Conservation (phyloP, 2,888 invertebrate genomes). For the Lasiommata megera region DNA sequence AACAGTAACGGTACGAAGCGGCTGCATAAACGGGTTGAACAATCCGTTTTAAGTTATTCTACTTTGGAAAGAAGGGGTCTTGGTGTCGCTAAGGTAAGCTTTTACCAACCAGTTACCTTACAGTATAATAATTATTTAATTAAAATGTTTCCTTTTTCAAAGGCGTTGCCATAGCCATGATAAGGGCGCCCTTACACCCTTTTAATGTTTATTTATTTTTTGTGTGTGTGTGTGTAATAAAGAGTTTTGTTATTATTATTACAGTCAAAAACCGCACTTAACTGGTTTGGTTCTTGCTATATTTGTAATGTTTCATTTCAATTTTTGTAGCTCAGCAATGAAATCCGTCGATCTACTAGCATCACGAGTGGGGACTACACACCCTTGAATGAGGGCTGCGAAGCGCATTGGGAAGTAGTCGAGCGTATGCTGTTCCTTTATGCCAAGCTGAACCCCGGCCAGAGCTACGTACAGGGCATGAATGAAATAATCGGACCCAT, state of each 20-base stretch:
- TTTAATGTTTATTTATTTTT: no score
- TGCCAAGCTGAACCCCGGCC: slow-evolving; percentile 98
- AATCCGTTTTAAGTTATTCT: slow-evolving; percentile 91
- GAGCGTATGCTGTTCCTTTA: slow-evolving; percentile 98
- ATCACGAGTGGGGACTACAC: slow-evolving; percentile 84
- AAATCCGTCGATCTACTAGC: slow-evolving; percentile 83
- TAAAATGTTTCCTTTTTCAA: no score
- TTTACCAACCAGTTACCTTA: no score
- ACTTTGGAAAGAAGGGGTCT: slow-evolving; percentile 93
- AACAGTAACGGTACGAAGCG: slow-evolving; percentile 91
- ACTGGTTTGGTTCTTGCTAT: no score
- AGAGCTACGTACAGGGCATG: slow-evolving; percentile 98
- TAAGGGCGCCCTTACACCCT: no score
- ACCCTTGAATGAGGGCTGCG: slow-evolving; percentile 93
- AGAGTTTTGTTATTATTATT: no score
- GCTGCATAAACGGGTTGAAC: slow-evolving; percentile 93
- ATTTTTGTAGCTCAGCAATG: slow-evolving; percentile 83
- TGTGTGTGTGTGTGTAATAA: no score
- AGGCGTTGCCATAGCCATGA: no score
- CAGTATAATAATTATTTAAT: no score
- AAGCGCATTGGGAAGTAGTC: slow-evolving; percentile 99
- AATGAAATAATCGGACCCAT: slow-evolving; percentile 99
- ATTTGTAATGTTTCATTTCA: no score
- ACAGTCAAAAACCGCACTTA: no score
- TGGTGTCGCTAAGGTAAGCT: slow-evolving; percentile 92